Evolutionary conservation across 2,797 vertebrate species (phyloP).

Genomic region (Picus viridis): DNA sequence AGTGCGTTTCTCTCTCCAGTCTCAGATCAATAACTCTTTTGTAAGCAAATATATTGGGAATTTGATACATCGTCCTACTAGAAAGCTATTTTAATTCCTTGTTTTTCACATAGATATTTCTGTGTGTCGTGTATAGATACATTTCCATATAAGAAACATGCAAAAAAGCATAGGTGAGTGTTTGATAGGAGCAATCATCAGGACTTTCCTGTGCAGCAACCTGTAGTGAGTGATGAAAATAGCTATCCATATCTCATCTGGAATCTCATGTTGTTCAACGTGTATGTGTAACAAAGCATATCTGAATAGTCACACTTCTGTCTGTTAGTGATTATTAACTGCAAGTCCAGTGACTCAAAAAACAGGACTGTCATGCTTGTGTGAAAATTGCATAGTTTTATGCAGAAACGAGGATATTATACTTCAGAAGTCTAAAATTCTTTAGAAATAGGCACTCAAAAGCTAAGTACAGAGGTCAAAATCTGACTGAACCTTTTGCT

Average conservation of each 20-base stretch:
- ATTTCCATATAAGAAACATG: background rate
- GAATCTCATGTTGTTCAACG: background rate
- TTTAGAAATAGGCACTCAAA: background rate
- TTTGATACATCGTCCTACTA: background rate
- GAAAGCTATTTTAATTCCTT: background rate
- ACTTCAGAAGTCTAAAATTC: background rate
- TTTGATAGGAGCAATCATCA: background rate
- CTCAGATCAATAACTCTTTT: background rate
- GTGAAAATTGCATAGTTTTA: background rate
- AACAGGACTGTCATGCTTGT: background rate
- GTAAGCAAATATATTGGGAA: background rate
- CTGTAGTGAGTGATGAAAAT: background rate
- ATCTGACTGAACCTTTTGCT: background rate
- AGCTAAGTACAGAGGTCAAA: background rate
- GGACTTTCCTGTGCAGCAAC: background rate
- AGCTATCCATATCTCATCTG: background rate
- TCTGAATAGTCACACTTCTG: background rate
- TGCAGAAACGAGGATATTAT: background rate
- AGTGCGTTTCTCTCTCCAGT: background rate
- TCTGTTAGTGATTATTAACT: conserved; percentile 34
- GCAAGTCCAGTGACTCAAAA: background rate
- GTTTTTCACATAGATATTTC: background rate
- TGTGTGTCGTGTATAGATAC: background rate
- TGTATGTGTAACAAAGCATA: conserved; percentile 13
- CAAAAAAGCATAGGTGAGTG: accelerated